These are phyloP conservation scores for Eulemur mongoz DNA, from an alignment of 2,797 vertebrate species.

Conservation along the genomic window DNA sequence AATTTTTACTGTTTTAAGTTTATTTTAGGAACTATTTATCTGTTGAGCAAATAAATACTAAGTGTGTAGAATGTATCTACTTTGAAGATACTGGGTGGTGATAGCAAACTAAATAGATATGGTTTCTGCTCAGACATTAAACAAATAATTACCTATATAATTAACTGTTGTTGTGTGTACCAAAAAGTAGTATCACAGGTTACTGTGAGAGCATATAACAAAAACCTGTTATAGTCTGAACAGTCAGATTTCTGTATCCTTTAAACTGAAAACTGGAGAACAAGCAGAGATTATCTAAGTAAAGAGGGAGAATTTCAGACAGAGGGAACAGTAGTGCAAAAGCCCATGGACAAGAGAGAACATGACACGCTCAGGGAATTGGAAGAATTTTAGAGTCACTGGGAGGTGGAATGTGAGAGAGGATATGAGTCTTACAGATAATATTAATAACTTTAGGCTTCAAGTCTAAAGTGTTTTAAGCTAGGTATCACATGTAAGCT, in stretches of 20 bases:
- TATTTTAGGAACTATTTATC: not conserved
- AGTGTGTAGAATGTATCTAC: not conserved
- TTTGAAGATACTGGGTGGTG: not conserved
- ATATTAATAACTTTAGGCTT: not conserved
- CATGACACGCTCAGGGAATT: not conserved
- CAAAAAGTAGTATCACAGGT: slow-evolving; percentile 4
- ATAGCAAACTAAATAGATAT: slow-evolving; percentile 8
- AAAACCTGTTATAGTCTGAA: not conserved
- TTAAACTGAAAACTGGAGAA: slow-evolving; percentile 9
- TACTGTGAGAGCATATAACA: not conserved
- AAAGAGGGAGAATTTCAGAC: not conserved
- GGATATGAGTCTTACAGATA: not conserved
- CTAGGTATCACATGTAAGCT: not conserved
- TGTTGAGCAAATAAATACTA: slow-evolving; percentile 33
- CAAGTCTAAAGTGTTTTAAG: not conserved
- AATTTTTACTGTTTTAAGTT: not conserved
- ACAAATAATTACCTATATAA: not conserved
- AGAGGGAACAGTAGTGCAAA: not conserved
- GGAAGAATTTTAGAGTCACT: not conserved
- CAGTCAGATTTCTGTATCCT: not conserved
- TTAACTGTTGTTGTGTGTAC: not conserved
- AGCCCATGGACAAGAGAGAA: not conserved
- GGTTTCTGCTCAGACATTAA: slow-evolving; percentile 37
- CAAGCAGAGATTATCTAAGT: not conserved
- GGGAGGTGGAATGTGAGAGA: not conserved